A percentile compares a stretch with the other conserved stretches of the same genome.
phyloP scores from a whole-genome alignment of 2,888 invertebrate genomes.

The Pammene fasciana region DNA sequence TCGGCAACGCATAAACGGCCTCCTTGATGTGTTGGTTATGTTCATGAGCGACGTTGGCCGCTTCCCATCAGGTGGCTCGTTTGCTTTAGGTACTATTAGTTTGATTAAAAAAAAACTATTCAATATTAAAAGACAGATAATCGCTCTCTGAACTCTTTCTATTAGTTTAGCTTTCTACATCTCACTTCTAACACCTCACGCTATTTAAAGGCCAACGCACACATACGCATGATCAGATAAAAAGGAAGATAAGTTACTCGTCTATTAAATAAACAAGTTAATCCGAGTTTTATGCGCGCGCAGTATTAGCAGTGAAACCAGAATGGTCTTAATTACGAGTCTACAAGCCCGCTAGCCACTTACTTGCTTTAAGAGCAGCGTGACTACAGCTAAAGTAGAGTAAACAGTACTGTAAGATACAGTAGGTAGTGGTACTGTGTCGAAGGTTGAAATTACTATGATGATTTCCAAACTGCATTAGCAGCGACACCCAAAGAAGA shows the following conservation, averaged over 20 bases:
- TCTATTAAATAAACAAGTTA: conserved; percentile 36
- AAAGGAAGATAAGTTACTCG: conserved; percentile 14
- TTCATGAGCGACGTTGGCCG: no score
- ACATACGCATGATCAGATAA: background rate
- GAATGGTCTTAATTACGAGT: conserved; percentile 32
- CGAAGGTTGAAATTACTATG: no score
- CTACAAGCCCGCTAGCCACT: conserved; percentile 34
- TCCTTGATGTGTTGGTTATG: no score
- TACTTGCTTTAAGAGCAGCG: conserved; percentile 30
- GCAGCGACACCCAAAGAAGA: no score
- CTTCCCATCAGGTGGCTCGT: no score
- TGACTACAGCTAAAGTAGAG: background rate
- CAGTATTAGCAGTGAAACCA: conserved; percentile 26
- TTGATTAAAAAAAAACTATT: no score
- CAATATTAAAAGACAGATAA: no score
- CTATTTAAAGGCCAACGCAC: background rate
- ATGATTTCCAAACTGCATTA: no score
- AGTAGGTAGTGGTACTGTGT: no score
- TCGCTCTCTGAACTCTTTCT: no score
- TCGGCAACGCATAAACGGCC: no score
- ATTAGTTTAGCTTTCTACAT: background rate
- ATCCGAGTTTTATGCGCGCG: conserved; percentile 29
- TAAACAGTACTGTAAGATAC: conserved; percentile 1
- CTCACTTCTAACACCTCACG: background rate
- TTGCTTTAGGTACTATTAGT: no score